Percentiles rank a stretch among this genome's conserved stretches.
These are phyloP conservation scores for Harpagoxenus sublaevis DNA, from an alignment of 2,888 invertebrate species.

Conservation along the genomic window DNA sequence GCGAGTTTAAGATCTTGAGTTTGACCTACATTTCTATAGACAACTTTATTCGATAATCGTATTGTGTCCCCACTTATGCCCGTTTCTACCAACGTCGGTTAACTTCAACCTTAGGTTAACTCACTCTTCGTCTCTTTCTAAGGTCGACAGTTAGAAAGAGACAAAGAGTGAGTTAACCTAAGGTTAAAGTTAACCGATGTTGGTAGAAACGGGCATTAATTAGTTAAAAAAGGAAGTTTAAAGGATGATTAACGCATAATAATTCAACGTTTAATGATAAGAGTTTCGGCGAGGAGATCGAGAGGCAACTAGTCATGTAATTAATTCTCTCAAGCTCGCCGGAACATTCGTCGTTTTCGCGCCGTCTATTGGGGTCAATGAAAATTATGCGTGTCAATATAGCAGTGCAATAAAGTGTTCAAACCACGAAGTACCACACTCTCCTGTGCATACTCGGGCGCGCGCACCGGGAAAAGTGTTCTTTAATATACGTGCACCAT, in stretches of 20 bases:
- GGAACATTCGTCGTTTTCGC: slow-evolving; percentile 19
- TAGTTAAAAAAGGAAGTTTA: slow-evolving; percentile 17
- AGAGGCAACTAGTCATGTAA: slow-evolving; percentile 55
- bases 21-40: neutral
- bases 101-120: no score
- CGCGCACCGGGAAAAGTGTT: slow-evolving; percentile 62
- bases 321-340: slow-evolving; percentile 61
- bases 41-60: slow-evolving; percentile 11
- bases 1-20: neutral
- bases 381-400: slow-evolving; percentile 66
- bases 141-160: no score
- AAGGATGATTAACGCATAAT: slow-evolving; percentile 61
- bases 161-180: no score
- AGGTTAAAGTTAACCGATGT: no score
- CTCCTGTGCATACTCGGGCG: slow-evolving; percentile 26
- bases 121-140: no score
- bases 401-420: slow-evolving; percentile 71
- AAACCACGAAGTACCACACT: slow-evolving; percentile 34
- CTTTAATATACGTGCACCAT: slow-evolving; percentile 71
- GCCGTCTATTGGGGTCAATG: slow-evolving; percentile 51
- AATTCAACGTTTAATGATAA: slow-evolving; percentile 66
- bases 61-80: neutral
- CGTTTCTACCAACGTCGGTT: no score
- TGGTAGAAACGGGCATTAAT: no score
- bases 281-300: slow-evolving; percentile 50